Evolutionary conservation across 2,888 invertebrate species (phyloP).

Genomic region (Oscheius sp.): DNA sequence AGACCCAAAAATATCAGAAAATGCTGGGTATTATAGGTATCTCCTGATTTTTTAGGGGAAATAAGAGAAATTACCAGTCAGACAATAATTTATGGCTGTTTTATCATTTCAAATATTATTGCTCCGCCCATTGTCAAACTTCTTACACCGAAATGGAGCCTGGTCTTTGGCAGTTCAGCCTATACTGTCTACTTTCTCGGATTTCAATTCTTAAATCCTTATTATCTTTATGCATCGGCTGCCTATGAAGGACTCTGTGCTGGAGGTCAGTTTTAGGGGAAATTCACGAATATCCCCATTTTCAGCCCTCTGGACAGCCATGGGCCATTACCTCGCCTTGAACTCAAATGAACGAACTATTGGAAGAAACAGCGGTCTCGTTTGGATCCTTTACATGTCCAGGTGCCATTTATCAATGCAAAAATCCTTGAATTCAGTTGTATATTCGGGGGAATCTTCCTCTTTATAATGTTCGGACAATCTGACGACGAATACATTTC

Average conservation of each 20-base stretch:
- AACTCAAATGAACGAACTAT: conserved; percentile 42
- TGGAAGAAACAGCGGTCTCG: conserved; percentile 39
- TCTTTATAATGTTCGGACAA: conserved; percentile 33
- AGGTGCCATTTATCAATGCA: too few species aligned
- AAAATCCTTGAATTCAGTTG: too few species aligned
- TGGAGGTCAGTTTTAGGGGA: conserved; percentile 29
- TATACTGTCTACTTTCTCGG: conserved; percentile 43
- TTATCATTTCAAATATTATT: conserved; percentile 39
- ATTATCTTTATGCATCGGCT: conserved; percentile 40
- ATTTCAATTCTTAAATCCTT: conserved; percentile 40
- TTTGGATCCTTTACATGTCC: conserved; percentile 42
- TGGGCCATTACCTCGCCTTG: conserved; percentile 43
- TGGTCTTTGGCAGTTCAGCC: conserved; percentile 38
- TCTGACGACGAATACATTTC: conserved; percentile 10
- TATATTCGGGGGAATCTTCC: conserved; percentile 35
- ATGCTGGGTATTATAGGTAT: conserved; percentile 46
- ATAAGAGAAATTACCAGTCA: conserved; percentile 33
- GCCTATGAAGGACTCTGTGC: conserved; percentile 39
- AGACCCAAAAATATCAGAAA: conserved; percentile 32
- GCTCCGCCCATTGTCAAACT: conserved; percentile 39
- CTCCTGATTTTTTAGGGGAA: too few species aligned
- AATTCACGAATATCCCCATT: too few species aligned
- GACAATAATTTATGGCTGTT: conserved; percentile 43
- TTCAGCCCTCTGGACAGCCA: conserved; percentile 43
- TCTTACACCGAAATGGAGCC: conserved; percentile 35